Percentiles rank a stretch among this genome's conserved stretches.
Conservation (phyloP, 1,140 invertebrate genomes). For the Zaprionus inermis region DNA sequence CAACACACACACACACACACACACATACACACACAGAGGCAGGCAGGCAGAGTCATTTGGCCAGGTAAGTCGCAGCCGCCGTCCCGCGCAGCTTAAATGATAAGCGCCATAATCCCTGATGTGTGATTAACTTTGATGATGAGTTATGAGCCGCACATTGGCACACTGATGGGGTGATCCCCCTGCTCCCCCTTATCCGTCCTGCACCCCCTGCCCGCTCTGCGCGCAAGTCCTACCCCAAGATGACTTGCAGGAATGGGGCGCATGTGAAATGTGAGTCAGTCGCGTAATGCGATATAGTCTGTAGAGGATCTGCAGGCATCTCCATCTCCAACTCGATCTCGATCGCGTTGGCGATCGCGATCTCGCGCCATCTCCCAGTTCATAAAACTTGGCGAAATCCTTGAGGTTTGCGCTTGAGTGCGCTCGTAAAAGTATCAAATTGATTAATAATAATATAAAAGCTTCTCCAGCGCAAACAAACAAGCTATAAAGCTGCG, state of each 20-base stretch:
- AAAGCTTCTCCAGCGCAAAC: conserved; percentile 56
- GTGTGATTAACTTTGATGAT: conserved; percentile 83
- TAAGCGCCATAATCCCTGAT: conserved; percentile 83
- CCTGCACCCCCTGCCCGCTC: neutral
- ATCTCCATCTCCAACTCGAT: neutral
- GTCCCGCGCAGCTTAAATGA: conserved; percentile 64
- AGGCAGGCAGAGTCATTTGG: conserved; percentile 68
- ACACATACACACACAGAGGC: conserved; percentile 4
- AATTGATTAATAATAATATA: conserved; percentile 84
- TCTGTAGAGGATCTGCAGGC: neutral
- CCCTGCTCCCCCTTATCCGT: neutral
- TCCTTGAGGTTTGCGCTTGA: conserved; percentile 79
- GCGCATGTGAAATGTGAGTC: conserved; percentile 79
- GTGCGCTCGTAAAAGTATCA: conserved; percentile 83
- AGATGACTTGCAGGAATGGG: conserved; percentile 76
- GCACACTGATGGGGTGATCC: conserved; percentile 69
- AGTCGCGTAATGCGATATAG: conserved; percentile 48
- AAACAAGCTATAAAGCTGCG: conserved; percentile 64
- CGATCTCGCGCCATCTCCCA: conserved; percentile 23
- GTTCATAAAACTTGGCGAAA: conserved; percentile 78
- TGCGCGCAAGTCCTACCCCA: conserved; percentile 46
- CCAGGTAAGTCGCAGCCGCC: conserved; percentile 41
- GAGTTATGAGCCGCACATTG: conserved; percentile 82
- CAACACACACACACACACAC: conserved; percentile 30
- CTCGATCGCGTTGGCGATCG: conserved; percentile 3